Percentiles rank a stretch among this genome's conserved stretches.
Conservation (phyloP, 1,140 invertebrate genomes). For the Heterodera schachtii region DNA sequence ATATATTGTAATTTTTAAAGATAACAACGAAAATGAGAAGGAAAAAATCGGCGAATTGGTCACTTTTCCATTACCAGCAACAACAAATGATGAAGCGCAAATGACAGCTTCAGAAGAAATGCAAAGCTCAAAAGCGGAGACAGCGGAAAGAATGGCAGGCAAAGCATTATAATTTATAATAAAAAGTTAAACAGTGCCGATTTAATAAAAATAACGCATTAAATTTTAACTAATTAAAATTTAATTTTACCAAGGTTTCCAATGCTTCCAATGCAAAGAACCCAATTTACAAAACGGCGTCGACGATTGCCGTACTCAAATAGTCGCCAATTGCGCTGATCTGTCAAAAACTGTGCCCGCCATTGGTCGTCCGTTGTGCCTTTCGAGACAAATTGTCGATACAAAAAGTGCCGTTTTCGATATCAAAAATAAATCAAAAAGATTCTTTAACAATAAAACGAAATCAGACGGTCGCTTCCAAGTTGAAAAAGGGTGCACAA, state of each 20-base stretch:
- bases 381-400: conserved; percentile 52
- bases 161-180: too few species aligned
- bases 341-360: not conserved
- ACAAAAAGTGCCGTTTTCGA: conserved; percentile 33
- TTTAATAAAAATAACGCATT: too few species aligned
- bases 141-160: not conserved
- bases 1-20: too few species aligned
- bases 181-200: too few species aligned
- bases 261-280: conserved; percentile 46
- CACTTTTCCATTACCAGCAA: not conserved
- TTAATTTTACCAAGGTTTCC: conserved; percentile 14
- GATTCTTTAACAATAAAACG: conserved; percentile 8
- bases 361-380: conserved; percentile 42
- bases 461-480: conserved; percentile 43
- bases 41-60: not conserved
- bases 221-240: too few species aligned
- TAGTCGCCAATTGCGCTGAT: conserved; percentile 33
- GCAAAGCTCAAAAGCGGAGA: not conserved
- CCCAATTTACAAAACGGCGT: conserved; percentile 31
- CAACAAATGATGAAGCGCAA: not conserved
- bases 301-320: conserved; percentile 33
- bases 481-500: conserved; percentile 56
- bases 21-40: conserved; percentile 5
- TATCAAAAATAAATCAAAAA: not conserved
- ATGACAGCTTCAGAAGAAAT: not conserved